These are phyloP conservation scores for Ariopsis seemanni DNA, from an alignment of 2,113 vertebrate species.

Conservation along the genomic window DNA sequence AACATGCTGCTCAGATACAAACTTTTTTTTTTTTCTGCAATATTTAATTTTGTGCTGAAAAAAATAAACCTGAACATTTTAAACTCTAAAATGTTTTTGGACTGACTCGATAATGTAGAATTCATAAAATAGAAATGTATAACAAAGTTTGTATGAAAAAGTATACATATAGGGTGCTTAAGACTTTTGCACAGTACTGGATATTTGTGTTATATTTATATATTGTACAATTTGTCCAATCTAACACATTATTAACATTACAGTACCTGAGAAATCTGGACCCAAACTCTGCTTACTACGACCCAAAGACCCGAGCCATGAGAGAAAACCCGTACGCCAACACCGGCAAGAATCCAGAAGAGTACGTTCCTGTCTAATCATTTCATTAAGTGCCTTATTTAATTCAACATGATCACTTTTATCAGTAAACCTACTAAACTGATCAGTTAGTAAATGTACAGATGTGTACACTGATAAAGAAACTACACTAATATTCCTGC, in stretches of 20 bases:
- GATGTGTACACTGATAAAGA: not conserved
- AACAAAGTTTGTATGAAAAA: no score
- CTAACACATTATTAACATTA: slow-evolving; percentile 30
- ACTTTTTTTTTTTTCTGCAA: no score
- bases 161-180: no score
- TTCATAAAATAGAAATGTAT: no score
- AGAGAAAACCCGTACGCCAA: slow-evolving; percentile 95
- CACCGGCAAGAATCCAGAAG: slow-evolving; percentile 92
- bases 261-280: slow-evolving; percentile 96
- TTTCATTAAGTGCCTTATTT: not conserved
- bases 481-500: not conserved
- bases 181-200: no score
- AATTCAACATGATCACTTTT: not conserved
- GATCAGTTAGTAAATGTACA: not conserved
- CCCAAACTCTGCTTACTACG: slow-evolving; percentile 97
- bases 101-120: no score
- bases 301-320: slow-evolving; percentile 98
- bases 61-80: no score
- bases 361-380: slow-evolving; percentile 76
- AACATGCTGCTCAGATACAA: no score
- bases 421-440: not conserved
- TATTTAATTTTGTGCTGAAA: no score
- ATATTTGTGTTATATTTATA: no score
- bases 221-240: not conserved
- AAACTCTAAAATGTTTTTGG: no score